Base-by-base conservation (phyloP, 1,140 invertebrate species). In the Hestina assimilis region DNA sequence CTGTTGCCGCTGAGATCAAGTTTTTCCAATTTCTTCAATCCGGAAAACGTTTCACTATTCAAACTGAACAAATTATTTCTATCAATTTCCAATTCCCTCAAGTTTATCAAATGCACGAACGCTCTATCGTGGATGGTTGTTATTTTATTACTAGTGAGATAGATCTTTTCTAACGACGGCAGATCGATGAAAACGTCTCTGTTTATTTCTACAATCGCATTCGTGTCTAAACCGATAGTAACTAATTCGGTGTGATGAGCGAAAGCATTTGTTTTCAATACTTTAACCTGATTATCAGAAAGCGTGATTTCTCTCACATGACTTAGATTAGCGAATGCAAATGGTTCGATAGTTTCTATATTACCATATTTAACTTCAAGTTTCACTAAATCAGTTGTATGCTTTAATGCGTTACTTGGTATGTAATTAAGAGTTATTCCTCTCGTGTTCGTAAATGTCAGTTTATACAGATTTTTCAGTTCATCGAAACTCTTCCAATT, bases 71-170 rank as follows among this genome's bases (percentile, higher is more conserved):
- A 89, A 59, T 91, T 90, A 76, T 96, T 96, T 52, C 90, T 89
- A 51, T 91, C 91, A 41, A 96, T 83, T 55, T 94, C 92, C 11
- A 96, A 77, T 51, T 93, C 93, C 38, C 90, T 90, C 6, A 95
- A 80, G 21, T 90, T 87, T 0, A 72, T 71, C 57, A 95, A 83
- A 60, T 94, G 90, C 31, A 90, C 83, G 69, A 96, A 95, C 0
- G 94, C 93, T 38, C 89, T 90, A 50, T 95, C 94, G 58, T 94
- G 93, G 28, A 96, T 79, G 6, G 91, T 90, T 9, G 91, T 92
- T 31, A 96, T 92, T 69, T 94, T 93, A 74, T 96, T 96, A 4
- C 89, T 89, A 38, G 92, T 92, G 28, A 96, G 78, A 71, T 88
- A 92, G 14, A 96, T 82, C 51, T 91, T 90, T 48, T 91, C 89